These are phyloP conservation scores for Galemys pyrenaicus DNA, from an alignment of 2,113 vertebrate species.

Conservation along the genomic window DNA sequence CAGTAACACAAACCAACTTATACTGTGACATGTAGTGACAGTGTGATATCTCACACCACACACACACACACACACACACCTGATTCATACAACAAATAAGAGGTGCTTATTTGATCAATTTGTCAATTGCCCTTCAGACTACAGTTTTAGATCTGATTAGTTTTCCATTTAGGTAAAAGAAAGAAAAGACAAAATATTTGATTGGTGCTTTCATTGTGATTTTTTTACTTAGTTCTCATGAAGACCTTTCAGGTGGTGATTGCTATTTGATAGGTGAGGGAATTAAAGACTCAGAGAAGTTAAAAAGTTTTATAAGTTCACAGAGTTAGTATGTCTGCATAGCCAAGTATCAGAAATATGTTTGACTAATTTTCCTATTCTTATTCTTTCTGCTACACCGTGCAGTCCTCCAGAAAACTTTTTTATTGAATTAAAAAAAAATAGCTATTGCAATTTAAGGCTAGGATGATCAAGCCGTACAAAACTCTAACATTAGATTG, in stretches of 20 bases:
- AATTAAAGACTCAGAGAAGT: conserved; percentile 30
- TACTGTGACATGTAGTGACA: neutral
- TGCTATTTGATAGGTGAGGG: neutral
- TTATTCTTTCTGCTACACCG: neutral
- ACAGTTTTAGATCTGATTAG: conserved; percentile 30
- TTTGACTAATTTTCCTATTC: neutral
- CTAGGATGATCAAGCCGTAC: neutral
- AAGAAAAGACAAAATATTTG: neutral
- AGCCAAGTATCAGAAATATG: neutral
- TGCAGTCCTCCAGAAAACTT: neutral
- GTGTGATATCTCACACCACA: neutral
- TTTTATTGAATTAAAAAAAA: neutral
- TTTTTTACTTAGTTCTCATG: conserved; percentile 25
- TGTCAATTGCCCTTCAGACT: conserved; percentile 35
- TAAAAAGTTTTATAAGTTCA: neutral
- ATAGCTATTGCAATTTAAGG: conserved; percentile 25
- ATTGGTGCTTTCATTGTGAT: neutral
- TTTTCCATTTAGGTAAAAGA: conserved; percentile 19
- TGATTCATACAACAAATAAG: conserved; percentile 32
- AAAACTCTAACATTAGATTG: conserved; percentile 23
- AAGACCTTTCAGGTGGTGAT: neutral
- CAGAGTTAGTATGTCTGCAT: neutral
- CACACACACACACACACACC: neutral
- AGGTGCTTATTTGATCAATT: conserved; percentile 56
- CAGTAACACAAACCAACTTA: neutral